These are phyloP conservation scores for Hylaea fasciaria DNA, from an alignment of 2,888 invertebrate genomes.

Conservation along the genomic window DNA sequence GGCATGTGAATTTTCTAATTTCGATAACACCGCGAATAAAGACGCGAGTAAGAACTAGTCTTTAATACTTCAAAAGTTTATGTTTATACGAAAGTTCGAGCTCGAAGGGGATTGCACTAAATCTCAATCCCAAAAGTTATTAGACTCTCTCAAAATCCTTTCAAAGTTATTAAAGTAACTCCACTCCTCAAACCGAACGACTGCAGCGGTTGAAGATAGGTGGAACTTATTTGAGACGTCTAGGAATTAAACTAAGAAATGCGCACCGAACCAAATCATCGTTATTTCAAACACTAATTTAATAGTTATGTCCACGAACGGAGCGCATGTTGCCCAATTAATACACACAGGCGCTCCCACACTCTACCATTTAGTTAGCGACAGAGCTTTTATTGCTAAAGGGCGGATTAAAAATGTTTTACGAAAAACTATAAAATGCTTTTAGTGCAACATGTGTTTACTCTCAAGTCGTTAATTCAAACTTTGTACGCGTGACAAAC, in stretches of 20 bases:
- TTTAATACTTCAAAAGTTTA: constrained; percentile 16
- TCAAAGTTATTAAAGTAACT: constrained; percentile 62
- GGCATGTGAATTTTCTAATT: no score
- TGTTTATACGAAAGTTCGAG: constrained; percentile 16
- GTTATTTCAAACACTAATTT: constrained; percentile 12
- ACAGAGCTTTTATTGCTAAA: constrained; percentile 44
- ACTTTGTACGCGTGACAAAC: constrained; percentile 61
- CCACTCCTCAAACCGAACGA: constrained; percentile 42
- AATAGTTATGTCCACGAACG: constrained; percentile 5
- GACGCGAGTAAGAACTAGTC: no score
- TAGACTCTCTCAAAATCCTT: constrained; percentile 62
- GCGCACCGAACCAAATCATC: neutral
- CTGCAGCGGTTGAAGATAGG: constrained; percentile 31
- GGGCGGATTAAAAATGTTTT: constrained; percentile 58
- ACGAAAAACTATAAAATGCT: constrained; percentile 64
- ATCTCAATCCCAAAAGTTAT: constrained; percentile 62
- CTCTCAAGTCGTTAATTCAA: constrained; percentile 69
- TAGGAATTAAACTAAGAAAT: constrained; percentile 8
- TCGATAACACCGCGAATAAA: no score
- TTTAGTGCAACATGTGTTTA: constrained; percentile 73
- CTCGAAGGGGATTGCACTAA: constrained; percentile 51
- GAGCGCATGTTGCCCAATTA: constrained; percentile 56
- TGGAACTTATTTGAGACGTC: constrained; percentile 33
- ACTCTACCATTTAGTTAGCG: constrained; percentile 44
- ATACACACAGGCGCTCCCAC: constrained; percentile 59